Percentiles rank a stretch among this genome's conserved stretches.
phyloP scores from a whole-genome alignment of 1,140 invertebrate genomes.

The Phocides pigmalion region DNA sequence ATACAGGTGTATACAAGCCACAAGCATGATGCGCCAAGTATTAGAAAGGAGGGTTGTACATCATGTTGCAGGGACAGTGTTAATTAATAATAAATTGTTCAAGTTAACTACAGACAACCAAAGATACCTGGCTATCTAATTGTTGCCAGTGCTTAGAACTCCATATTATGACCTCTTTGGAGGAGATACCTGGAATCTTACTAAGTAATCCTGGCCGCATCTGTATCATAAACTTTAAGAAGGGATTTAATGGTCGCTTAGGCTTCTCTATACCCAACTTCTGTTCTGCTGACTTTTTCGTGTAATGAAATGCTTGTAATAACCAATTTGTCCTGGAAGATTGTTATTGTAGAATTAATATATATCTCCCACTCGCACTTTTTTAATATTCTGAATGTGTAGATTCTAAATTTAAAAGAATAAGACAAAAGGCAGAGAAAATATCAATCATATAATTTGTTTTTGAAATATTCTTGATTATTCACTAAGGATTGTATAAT shows the following conservation, averaged over 20 bases:
- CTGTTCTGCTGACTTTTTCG: conserved; percentile 76
- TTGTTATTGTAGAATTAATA: conserved; percentile 1
- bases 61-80: no score
- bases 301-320: conserved; percentile 66
- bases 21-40: no score
- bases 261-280: conserved; percentile 81
- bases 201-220: conserved; percentile 68
- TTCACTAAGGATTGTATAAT: conserved; percentile 63
- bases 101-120: background rate
- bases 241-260: conserved; percentile 78
- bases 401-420: no score
- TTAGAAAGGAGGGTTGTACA: no score
- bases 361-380: no score
- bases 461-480: no score
- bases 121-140: conserved; percentile 60
- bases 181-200: conserved; percentile 72
- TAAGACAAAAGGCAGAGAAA: no score
- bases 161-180: conserved; percentile 68
- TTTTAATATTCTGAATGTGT: no score
- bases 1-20: no score
- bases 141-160: conserved; percentile 81
- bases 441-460: no score
- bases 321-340: conserved; percentile 58
- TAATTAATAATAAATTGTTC: no score
- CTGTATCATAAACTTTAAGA: conserved; percentile 75